Evolutionary conservation across 2,888 invertebrate species (phyloP), one percentile per base, ranked within the genome.

Genomic region (Trichacis sp.): DNA sequence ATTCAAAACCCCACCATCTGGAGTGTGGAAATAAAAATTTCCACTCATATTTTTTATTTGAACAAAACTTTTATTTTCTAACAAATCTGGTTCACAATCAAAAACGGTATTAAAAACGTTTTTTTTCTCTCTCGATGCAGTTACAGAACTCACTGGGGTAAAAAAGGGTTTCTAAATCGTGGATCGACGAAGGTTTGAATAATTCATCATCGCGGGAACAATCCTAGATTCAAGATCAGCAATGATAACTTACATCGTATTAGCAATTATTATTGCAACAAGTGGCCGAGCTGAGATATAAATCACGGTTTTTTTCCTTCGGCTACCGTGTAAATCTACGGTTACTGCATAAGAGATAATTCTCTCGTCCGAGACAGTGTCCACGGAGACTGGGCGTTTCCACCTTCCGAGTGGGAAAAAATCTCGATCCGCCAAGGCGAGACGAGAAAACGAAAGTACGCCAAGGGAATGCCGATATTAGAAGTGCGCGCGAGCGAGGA

Each of bases 221-320:
- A 18, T 43, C 18, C 18, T 18, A 17, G 43, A 57, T 61, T 65
- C 57, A 19, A 45, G 14, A 43, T 43, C 43, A 30, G 18, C 58
- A 40, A 51, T 57, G 47, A 42, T 42, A 54, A 61, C 58, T 66
- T 61, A 66, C 65, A 62, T 61, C 58, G 56, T 45, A 66, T 66
- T 58, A 62, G 54, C 65, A 58, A 66, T 66, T 66, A 66, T 66
- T 51, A 47, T 57, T 54, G 57, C 40, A 58, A 50, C 54, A n/a
- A 51, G 54, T 52, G 17, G 48, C 43, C 47, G 57, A 8, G 29
- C n/a, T 12, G 42, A 15, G 46, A 5, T 49, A 53, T 66, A 66
- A 62, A 66, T 66, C 66, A 62, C 42, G 30, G 18, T 30, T 42
- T 43, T 42, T 29, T 51, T 53, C 42, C 38, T 14, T 8, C 6